These are phyloP conservation scores for Pogonomyrmex californicus DNA, from an alignment of 1,140 invertebrate genomes.

Conservation along the genomic window DNA sequence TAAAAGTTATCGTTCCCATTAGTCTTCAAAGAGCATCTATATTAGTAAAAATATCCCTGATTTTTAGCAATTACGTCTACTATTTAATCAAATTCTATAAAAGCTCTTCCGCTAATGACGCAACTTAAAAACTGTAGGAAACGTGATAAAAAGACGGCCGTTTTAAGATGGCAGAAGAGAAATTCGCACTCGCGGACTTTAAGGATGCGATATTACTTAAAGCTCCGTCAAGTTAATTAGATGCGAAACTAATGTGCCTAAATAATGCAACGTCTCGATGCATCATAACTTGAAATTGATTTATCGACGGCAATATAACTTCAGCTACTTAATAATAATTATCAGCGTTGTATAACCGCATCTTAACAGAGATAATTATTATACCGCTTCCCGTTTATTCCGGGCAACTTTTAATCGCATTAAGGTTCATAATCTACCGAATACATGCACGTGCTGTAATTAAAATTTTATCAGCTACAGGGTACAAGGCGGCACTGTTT, in stretches of 20 bases:
- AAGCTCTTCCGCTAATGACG: conserved; percentile 59
- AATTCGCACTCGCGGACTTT: conserved; percentile 17
- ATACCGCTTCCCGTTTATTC: conserved; percentile 52
- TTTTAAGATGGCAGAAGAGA: conserved; percentile 23
- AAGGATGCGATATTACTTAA: conserved; percentile 31
- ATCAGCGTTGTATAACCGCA: conserved; percentile 40
- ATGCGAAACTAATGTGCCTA: conserved; percentile 47
- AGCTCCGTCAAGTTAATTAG: conserved; percentile 51
- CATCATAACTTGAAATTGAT: conserved; percentile 57
- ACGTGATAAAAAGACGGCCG: conserved; percentile 38
- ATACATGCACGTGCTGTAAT: conserved; percentile 56
- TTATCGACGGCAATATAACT: conserved; percentile 61
- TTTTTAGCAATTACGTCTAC: conserved; percentile 58
- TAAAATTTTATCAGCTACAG: conserved; percentile 65
- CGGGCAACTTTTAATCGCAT: conserved; percentile 64
- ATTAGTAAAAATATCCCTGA: conserved; percentile 53
- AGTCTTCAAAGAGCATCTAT: conserved; percentile 32
- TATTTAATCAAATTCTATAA: conserved; percentile 58
- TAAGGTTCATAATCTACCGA: conserved; percentile 61
- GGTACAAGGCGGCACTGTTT: conserved; percentile 56
- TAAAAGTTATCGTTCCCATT: conserved; percentile 40
- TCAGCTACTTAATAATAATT: conserved; percentile 62
- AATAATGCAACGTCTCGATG: conserved; percentile 60
- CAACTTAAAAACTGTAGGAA: conserved; percentile 55
- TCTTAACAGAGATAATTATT: conserved; percentile 61